Base-by-base conservation (phyloP, 2,113 vertebrate species). In the Vulpes vulpes region DNA sequence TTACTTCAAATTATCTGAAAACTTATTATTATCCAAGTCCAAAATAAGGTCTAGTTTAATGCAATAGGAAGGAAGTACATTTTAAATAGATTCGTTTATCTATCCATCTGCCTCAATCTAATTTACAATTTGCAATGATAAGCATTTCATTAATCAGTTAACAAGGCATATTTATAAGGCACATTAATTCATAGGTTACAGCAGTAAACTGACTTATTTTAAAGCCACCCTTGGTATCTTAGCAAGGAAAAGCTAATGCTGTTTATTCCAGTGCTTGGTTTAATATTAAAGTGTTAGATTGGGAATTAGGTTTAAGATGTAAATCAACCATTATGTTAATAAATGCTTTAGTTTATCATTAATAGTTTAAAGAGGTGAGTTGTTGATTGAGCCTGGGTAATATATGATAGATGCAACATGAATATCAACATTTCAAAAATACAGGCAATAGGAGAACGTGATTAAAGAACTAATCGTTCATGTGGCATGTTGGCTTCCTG, bases 131-230 rank as follows among this genome's bases (percentile, higher is more conserved):
- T 97, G 94, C 92, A 98, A 96, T 96, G 96, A 97, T 92, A 96
- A 97, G 83, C 87, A 88, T 98, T 97, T 98, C 92, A 97, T 98
- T 98, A 97, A 98, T 98, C 96, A 95, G 92, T 84, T 95, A 98
- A 97, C 96, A 96, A 98, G 83, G 96, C 98, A 97, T 98, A 98
- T 98, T 98, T 97, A 97, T 89, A 97, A 97, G 97, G 81, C 80
- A 94, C 92, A 95, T 96, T 97, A 96, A 97, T 96, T 97, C 90
- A 96, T 81, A 93, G 62, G 64, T 90, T 97, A 88, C 17, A 85
- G 43, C 5, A 90, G 80, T 76, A 95, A 87, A 90, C 69, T 96
- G n/a, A 62, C 88, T 92, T 97, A 93, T 96, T 95, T 96, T 91
- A 96, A 97, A 97, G 91, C 64, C 83, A 94, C 49, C 57, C 64